Evolutionary conservation across 2,888 invertebrate species (phyloP), one percentile per base, ranked within the genome.

Genomic region (Drosophila prostipennis): DNA sequence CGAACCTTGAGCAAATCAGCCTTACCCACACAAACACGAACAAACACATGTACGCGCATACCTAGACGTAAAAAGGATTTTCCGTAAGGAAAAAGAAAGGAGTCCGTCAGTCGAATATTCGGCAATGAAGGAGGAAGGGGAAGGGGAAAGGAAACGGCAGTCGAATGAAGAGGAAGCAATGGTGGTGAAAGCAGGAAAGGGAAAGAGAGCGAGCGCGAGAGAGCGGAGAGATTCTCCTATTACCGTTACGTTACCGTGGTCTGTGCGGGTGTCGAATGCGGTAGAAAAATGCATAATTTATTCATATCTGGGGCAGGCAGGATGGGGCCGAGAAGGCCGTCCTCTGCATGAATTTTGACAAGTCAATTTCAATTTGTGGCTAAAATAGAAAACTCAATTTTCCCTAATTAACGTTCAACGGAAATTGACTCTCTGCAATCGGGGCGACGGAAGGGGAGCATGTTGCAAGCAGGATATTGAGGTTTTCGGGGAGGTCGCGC

Each of bases 1-100:
- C 77, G 79, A 82, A 81, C 85, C 85, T 86, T 86, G 85, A 78
- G 74, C 76, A 82, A 81, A 81, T 84, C 77, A 87, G 76, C 81
- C 81, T 76, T 85, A 85, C 83, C 74, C 69, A 80, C 71, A 75
- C 75, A 53, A 46, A 53, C 58, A 57, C 34, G 58, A 16, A 51
- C 37, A 61, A 43, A 59, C 46, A 70, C 45, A 60, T 53, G 34
- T 43, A 54, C 19, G 56, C 67, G 58, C 64, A 65, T 76, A 72
- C 74, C 74, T 75, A 65, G 76, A 72, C 65, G 65, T 68, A 73
- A 86, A 78, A 84, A 77, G 79, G 84, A 84, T 83, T 76, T 72
- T 45, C 58, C 56, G 53, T 83, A 58, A 70, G 56, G 26, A 52
- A 58, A 48, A 64, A 34, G 43, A 46, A 60, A 53, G 58, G 63